Evolutionary conservation across 2,888 invertebrate genomes (phyloP), one percentile per base, ranked within the genome.

Genomic region (Ophioninae sp.): DNA sequence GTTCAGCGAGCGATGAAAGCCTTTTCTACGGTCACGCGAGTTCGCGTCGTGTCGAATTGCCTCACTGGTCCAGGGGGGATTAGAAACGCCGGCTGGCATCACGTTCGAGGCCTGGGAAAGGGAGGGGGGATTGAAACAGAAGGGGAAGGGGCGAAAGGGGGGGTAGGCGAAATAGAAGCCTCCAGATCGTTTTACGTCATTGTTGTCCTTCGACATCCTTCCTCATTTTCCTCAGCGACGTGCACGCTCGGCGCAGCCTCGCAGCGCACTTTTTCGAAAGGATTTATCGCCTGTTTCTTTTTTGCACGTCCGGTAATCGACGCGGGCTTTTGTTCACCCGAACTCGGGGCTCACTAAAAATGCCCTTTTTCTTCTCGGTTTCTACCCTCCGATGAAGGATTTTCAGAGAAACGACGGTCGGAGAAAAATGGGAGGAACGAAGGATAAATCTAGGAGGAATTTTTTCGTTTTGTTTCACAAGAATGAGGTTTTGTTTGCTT

Each of bases 1-100:
- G 67, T 44, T 73, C n/a, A 64, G 69, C 68, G 17, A 56, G 17
- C 20, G 56, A 67, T 72, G 63, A 71, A 77, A 82, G 71, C 61
- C 44, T 39, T 73, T 81, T 74, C 79, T 73, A 80, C 65, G 78
- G 73, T 75, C 67, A 81, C 71, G 71, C 69, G 58, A 73, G 56
- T 79, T 76, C 76, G 41, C 79, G 58, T 64, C 78, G 79, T 82
- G 76, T 81, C 78, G 81, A 81, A 85, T 82, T 81, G 84, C 78
- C 75, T 83, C 59, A 59, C 75, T 64, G 71, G 75, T 86, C 84
- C 81, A 71, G 61, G 64, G 30, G 73, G 83, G 85, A 83, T 81
- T 84, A 82, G 79, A 86, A 83, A 81, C 79, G 74, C 65, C 67
- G 20, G 20, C 56, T 64, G 17, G 64, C 69, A 44, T n/a, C 64